Evolutionary conservation across 2,888 invertebrate species (phyloP), one percentile per base, ranked within the genome.

Genomic region (Eilema sororculum): DNA sequence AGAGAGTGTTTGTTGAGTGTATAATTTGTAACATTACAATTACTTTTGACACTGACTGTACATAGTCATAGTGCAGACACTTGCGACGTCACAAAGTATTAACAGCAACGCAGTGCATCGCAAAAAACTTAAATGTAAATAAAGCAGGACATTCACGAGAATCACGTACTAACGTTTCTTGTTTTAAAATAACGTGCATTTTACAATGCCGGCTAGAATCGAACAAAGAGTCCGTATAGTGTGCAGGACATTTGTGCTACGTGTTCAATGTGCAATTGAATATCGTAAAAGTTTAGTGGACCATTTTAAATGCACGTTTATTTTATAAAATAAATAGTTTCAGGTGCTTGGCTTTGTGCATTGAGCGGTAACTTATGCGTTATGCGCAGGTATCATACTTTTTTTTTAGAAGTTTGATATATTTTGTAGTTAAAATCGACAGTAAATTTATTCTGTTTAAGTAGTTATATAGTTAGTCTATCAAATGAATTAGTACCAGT

Each of bases 101-200:
- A 46, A 46, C 46, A 16, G 6, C 46, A 52, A 52, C 20, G 25
- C 58, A 25, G 16, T 58, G 58, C 20, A 58, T 25, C 28, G 16
- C 16, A 60, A 60, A 30, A n/a, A 6, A 20, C 60, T 20, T 20
- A 16, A 57, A 24, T 63, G 8, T 68, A 57, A 63, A 37, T 68
- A 68, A 63, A 62, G 62, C 52, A 57, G 57, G 16, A 63, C 28
- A 41, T 41, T 59, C 37, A 65, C 65, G 12, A 30, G 22, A 30
- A 37, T 13, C 28, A 65, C 65, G 25, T 33, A 56, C 12, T n/a
- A 10, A 65, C 60, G 65, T 65, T 41, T 52, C 37, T 61, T 30
- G 68, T 25, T 37, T 24, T 37, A 52, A 65, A 68, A 62, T 56
- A 61, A 25, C 20, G 60, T 10, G 25, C 57, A n/a, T 56, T 25